Percentiles rank a stretch among this genome's conserved stretches.
Evolutionary conservation across 1,140 invertebrate genomes (phyloP).

Genomic region (Drosophila tropicalis): DNA sequence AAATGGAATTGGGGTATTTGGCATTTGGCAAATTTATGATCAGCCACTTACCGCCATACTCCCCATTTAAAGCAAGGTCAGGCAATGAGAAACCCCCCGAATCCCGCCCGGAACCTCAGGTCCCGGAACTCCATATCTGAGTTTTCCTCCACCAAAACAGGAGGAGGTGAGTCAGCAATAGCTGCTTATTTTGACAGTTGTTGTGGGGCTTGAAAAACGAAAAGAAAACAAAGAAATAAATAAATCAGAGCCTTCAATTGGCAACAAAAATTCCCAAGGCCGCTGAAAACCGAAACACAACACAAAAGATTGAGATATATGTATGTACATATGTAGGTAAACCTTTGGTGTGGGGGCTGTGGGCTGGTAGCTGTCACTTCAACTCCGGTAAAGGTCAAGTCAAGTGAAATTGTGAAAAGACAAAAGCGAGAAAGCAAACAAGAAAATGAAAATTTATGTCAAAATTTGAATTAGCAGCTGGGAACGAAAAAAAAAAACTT

Average conservation of each 20-base stretch:
- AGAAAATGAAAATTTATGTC: conserved; percentile 68
- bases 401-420: conserved; percentile 67
- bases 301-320: too few relatives aligned
- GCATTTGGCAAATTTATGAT: conserved; percentile 71
- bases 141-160: not conserved
- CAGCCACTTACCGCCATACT: conserved; percentile 62
- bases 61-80: conserved; percentile 60
- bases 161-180: conserved; percentile 51
- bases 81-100: conserved; percentile 36
- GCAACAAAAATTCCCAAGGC: conserved; percentile 16
- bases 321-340: too few relatives aligned
- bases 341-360: not conserved
- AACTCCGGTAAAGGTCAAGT: conserved; percentile 60
- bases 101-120: not conserved
- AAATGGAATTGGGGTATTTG: conserved; percentile 27
- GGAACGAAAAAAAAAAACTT: conserved; percentile 25
- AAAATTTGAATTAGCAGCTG: conserved; percentile 74
- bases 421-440: conserved; percentile 70
- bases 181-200: conserved; percentile 54
- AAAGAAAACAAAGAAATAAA: not conserved
- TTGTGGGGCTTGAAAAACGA: conserved; percentile 17
- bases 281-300: conserved; percentile 12
- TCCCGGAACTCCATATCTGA: not conserved
- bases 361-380: not conserved
- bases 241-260: not conserved